A percentile compares a stretch with the other conserved stretches of the same genome.
These are phyloP conservation scores for Bothrops jararaca DNA, from an alignment of 2,113 vertebrate genomes.

Conservation along the genomic window DNA sequence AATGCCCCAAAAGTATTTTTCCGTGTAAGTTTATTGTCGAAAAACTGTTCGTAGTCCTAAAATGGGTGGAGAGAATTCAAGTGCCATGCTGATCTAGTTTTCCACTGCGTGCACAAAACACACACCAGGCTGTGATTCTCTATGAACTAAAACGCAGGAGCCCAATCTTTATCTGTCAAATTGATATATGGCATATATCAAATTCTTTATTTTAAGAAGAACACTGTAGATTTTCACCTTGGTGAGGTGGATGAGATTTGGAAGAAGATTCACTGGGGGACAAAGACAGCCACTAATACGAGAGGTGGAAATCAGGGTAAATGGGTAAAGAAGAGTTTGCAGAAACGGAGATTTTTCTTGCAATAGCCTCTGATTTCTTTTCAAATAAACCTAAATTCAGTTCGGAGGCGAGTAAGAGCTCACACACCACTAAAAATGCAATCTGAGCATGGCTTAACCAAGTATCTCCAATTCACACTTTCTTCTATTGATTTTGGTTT, in stretches of 20 bases:
- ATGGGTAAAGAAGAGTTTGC: constrained; percentile 29
- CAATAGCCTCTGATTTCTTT: neutral
- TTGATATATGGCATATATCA: neutral
- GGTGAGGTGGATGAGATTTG: neutral
- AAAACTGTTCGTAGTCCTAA: neutral
- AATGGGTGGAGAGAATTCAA: neutral
- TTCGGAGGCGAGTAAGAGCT: neutral
- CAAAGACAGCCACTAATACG: neutral
- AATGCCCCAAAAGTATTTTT: constrained; percentile 10
- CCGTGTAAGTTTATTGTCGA: constrained; percentile 40
- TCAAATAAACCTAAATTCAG: neutral
- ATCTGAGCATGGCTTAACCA: neutral
- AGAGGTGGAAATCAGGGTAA: neutral
- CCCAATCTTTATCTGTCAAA: neutral
- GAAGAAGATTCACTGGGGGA: neutral
- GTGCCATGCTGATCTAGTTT: neutral
- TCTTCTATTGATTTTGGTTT: neutral
- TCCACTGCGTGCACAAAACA: neutral
- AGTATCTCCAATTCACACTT: neutral
- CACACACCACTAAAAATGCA: constrained; percentile 21
- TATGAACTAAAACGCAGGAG: neutral
- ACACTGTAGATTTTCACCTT: neutral
- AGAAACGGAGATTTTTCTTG: constrained; percentile 28
- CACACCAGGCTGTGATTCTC: neutral
- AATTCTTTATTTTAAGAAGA: neutral